Evolutionary conservation across 2,113 vertebrate species (phyloP), one percentile per base, ranked within the genome.

Genomic region (Henicopernis longicauda): DNA sequence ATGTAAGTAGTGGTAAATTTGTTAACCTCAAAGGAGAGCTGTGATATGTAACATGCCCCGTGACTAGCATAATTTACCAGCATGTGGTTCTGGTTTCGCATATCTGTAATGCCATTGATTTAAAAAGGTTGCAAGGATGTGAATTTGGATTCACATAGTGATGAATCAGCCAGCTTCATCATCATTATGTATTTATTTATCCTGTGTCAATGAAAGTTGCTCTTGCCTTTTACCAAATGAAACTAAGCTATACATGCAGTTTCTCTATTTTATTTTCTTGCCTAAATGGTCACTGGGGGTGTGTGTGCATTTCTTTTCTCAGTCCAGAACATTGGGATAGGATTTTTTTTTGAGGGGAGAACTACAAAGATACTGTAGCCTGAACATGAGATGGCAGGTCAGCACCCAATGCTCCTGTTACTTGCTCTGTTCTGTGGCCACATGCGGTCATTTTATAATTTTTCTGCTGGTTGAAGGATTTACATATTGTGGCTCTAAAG

Each of bases 1-100:
- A 13, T 86, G n/a, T 20, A 63, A 78, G 55, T 52, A 34, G 27
- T 29, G 29, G 76, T 34, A 47, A 57, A 10, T 81, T n/a, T 69
- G 67, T 55, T 61, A 76, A 18, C 57, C 40, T 85, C 44, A 57
- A 50, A 49, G 73, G 66, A 92, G 57, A 54, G 45, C 22, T 42
- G 54, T 4, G 9, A 57, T 49, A n/a, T 0, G 0, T 27, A 31
- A 23, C 13, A 0, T 42, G 44, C 57, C 44, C 55, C 25, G 36
- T 55, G 49, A 79, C 52, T 40, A 47, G 44, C 57, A 6, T 15
- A 6, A 29, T 31, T 44, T 13, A 44, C 49, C 34, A 80, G 72
- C 32, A 1, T 44, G 71, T 77, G 71, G 19, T 55, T 73, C 90
- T 82, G 71, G 17, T 73, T 83, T 69, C 6, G 2, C 59, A 20